These are phyloP conservation scores for Carcharodon carcharias DNA, from an alignment of 2,797 vertebrate species.

Conservation along the genomic window DNA sequence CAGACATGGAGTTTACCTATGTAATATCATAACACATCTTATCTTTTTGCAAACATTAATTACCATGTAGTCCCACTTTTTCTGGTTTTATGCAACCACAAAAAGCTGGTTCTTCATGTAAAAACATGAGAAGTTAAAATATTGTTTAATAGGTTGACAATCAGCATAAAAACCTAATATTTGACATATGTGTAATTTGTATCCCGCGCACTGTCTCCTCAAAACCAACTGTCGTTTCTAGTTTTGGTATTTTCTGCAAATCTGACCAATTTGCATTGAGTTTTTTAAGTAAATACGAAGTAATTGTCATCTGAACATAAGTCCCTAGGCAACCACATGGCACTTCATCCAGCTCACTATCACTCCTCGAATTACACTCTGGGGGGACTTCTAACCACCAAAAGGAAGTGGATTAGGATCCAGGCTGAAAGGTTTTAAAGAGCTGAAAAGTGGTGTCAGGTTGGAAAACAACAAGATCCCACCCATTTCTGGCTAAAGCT, in stretches of 20 bases:
- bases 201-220: neutral
- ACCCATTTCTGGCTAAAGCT: too few species aligned
- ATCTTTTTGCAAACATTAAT: neutral
- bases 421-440: too few species aligned
- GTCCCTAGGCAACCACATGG: neutral
- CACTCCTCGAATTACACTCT: neutral
- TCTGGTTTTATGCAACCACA: neutral
- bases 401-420: too few species aligned
- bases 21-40: neutral
- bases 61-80: neutral
- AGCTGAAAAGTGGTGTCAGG: too few species aligned
- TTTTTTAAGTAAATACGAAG: neutral
- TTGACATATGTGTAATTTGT: neutral
- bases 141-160: neutral
- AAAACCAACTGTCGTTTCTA: neutral
- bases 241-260: neutral
- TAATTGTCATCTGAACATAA: neutral
- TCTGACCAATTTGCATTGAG: neutral
- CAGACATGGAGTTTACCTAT: neutral
- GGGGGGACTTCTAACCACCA: too few species aligned
- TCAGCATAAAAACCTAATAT: neutral
- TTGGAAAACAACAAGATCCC: too few species aligned
- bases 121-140: neutral
- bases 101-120: neutral
- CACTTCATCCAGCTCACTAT: neutral